Conservation (phyloP, 2,888 invertebrate genomes). For the Trichopoda pennipes region DNA sequence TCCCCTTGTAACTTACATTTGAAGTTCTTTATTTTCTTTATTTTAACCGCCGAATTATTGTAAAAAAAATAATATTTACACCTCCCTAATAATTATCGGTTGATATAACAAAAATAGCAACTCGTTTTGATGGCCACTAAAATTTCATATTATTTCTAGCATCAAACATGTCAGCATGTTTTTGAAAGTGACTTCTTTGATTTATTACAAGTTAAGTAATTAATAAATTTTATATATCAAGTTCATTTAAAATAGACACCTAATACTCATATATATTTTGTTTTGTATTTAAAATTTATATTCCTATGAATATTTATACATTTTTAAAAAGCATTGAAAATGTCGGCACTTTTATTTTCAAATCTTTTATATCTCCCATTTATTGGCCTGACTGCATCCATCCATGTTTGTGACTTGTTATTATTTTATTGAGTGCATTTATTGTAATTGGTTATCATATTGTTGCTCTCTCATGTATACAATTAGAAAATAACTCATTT, state of each 20-base stretch:
- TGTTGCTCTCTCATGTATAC: slow-evolving; percentile 60
- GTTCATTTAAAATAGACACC: slow-evolving; percentile 20
- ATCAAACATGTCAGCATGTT: too few species aligned
- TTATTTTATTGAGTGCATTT: slow-evolving; percentile 59
- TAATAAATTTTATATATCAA: slow-evolving; percentile 43
- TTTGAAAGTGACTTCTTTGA: not conserved
- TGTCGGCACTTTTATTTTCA: slow-evolving; percentile 34
- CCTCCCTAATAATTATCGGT: too few species aligned
- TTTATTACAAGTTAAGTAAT: slow-evolving; percentile 26
- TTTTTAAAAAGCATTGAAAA: slow-evolving; percentile 49
- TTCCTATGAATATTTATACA: slow-evolving; percentile 20
- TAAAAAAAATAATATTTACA: too few species aligned
- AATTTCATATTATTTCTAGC: too few species aligned
- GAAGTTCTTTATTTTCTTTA: too few species aligned
- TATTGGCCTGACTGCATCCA: slow-evolving; percentile 1
- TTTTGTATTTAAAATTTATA: not conserved
- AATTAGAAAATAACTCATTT: slow-evolving; percentile 69
- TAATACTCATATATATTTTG: not conserved
- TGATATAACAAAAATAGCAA: too few species aligned
- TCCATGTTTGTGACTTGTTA: not conserved
- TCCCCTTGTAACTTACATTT: too few species aligned
- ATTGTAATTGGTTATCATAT: slow-evolving; percentile 57
- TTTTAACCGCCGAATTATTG: too few species aligned
- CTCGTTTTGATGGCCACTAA: too few species aligned
- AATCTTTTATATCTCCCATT: slow-evolving; percentile 37